Base-by-base conservation (phyloP, 2,888 invertebrate species). In the Ichneumon xanthorius region DNA sequence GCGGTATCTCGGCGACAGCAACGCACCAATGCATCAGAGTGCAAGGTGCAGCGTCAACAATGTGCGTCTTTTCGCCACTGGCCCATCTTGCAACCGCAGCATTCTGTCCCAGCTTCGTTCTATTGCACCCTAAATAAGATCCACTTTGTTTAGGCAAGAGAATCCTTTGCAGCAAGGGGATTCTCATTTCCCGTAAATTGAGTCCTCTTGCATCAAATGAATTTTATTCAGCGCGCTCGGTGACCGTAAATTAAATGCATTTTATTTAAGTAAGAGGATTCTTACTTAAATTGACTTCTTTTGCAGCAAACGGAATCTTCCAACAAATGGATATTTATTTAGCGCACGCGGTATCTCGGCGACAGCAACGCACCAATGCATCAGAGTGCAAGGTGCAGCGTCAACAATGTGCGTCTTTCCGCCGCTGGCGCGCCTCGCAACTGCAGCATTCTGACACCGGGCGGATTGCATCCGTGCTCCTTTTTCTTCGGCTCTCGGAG, bases 381-480 rank as follows among this genome's bases (percentile, higher is more conserved):
- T 48, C 11, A 26, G 40, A 72, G 14, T 72, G 37, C 11, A 37
- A 55, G 14, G 4, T 30, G 30, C 30, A 30, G 48, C 37, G 72
- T 58, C 72, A 58, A 55, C 72, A 19, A 26, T 22, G 5, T 40
- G 5, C 72, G 58, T 37, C 40, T 75, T 40, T 14, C 26, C n/a
- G 72, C 14, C 22, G 55, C 5, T 33, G 33, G 19, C 37, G 33
- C 26, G 7, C 1, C 68, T 14, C 1, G 19, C 40, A 22, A 37
- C 55, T 58, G 55, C 37, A 0, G 58, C 40, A 4, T 22, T 45
- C 26, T 26, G 26, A 19, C 58, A 26, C 45, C 40, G 61, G 58
- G 45, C n/a, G 45, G 11, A 30, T 22, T 53, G 76, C 76, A 53
- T 67, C 53, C 65, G 76, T 63, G 33, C 76, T 53, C 50, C 65